phyloP scores from a whole-genome alignment of 2,797 vertebrate genomes.

The Microcaecilia unicolor region DNA sequence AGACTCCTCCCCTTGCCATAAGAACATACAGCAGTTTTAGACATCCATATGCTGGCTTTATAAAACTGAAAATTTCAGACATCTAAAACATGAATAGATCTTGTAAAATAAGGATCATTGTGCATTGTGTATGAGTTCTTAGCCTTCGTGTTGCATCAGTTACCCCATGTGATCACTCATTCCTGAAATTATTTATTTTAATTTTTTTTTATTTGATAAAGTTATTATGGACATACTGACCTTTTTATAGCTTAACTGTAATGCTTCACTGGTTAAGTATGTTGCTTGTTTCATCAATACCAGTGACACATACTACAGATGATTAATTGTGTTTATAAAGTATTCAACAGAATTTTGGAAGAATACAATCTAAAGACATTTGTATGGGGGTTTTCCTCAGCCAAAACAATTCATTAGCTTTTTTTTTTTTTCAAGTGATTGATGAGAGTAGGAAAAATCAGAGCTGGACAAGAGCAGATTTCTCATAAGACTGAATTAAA shows the following conservation, averaged over 20 bases:
- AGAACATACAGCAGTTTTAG: no score
- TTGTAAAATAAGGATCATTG: no score
- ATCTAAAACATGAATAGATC: no score
- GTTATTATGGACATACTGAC: slow-evolving; percentile 40
- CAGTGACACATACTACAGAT: slow-evolving; percentile 20
- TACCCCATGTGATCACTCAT: no score
- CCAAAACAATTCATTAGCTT: slow-evolving; percentile 1
- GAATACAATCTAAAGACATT: slow-evolving; percentile 26
- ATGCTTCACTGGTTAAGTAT: slow-evolving; percentile 32
- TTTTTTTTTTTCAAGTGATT: slow-evolving; percentile 18
- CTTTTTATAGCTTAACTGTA: slow-evolving; percentile 32
- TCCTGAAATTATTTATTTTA: no score
- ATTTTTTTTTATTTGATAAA: slow-evolving; percentile 40
- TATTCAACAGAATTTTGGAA: slow-evolving; percentile 16
- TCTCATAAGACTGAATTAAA: slow-evolving; percentile 6
- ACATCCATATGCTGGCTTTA: no score
- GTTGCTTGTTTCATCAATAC: slow-evolving; percentile 15
- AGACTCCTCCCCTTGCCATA: no score
- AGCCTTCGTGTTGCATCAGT: no score
- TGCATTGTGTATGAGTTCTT: no score
- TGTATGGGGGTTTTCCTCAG: slow-evolving; percentile 25
- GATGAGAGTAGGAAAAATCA: slow-evolving; percentile 28
- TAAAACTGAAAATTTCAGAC: no score
- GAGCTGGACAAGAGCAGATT: slow-evolving; percentile 30
- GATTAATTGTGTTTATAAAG: slow-evolving; percentile 41